Evolutionary conservation across 1,140 invertebrate genomes (phyloP).

Genomic region (Gryllus bimaculatus): DNA sequence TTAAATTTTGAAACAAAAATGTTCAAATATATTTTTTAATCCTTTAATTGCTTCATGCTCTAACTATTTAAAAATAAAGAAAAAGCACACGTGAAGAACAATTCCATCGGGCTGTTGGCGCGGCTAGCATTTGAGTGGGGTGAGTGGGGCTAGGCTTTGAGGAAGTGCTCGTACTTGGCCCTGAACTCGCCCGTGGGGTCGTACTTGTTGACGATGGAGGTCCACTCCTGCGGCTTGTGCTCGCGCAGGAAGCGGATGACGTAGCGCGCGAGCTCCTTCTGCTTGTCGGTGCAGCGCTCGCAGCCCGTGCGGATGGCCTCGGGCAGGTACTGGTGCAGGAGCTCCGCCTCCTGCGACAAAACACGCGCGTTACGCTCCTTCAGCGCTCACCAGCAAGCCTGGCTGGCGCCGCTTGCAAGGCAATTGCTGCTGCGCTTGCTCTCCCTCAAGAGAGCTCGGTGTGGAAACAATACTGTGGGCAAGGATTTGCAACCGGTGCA

Average conservation of each 20-base stretch:
- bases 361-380: conserved; percentile 33
- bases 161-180: conserved; percentile 29
- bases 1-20: too few relatives aligned
- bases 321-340: conserved; percentile 42
- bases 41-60: too few relatives aligned
- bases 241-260: conserved; percentile 29
- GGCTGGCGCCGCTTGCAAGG: conserved; percentile 31
- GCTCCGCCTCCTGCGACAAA: conserved; percentile 41
- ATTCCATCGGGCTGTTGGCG: too few relatives aligned
- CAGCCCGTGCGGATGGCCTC: conserved; percentile 37
- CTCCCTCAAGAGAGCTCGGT: too few relatives aligned
- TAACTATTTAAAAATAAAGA: too few relatives aligned
- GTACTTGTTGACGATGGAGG: conserved; percentile 35
- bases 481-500: too few relatives aligned
- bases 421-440: too few relatives aligned
- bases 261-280: conserved; percentile 35
- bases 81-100: too few relatives aligned
- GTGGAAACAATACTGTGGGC: too few relatives aligned
- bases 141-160: too few relatives aligned
- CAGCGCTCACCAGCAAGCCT: conserved; percentile 43
- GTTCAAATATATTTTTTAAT: too few relatives aligned
- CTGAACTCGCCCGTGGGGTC: conserved; percentile 37
- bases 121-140: too few relatives aligned
- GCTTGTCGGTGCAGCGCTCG: conserved; percentile 37
- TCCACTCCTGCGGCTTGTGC: conserved; percentile 33